Base-by-base conservation (phyloP, 2,113 vertebrate species). In the Halcyon malimbica region DNA sequence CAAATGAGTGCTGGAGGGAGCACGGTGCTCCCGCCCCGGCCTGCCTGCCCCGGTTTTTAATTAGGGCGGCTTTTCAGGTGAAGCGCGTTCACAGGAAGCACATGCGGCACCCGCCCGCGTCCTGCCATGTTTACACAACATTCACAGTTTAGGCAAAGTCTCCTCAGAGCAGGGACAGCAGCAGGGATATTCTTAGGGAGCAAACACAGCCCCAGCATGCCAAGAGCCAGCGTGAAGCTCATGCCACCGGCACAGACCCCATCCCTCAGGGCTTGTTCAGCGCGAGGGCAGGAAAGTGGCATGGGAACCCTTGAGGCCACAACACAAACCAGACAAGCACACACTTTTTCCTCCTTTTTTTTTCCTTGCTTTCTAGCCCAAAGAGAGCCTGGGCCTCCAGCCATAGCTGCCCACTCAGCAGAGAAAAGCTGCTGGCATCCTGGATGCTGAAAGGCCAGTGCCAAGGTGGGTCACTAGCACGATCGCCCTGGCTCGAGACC, bases 61-160 rank as follows among this genome's bases (percentile, higher is more conserved):
- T 90, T 50, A 3, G 10, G 2, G 83, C 1, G 3, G 59, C 39
- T 68, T 42, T 63, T 80, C 73, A 46, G 89, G 71, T 28, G 80
- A 46, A 63, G 15, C 3, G 18, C 53, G 3, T 3, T 26, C 14
- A 3, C 84, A 70, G 81, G 74, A 89, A 94, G 88, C 17, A 29
- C 84, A 48, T 2, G 16, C 83, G 77, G 81, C 42, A 26, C 93
- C 75, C 5, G 5, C 63, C 20, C 37, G 3, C 1, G 17, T 56
- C 65, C 60, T 8, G 29, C 75, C 4, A 67, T 93, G 87, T 95
- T 97, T 93, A 87, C 90, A 94, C 92, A 96, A 96, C 90, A 90
- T n/a, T 46, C 69, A 2, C 86, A 19, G 57, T 37, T 35, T 5
- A 68, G 83, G 73, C 73, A 64, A 67, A 20, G 53, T 13, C 91